Evolutionary conservation across 2,113 vertebrate genomes (phyloP), one percentile per base, ranked within the genome.

Genomic region (Mustelus asterias): DNA sequence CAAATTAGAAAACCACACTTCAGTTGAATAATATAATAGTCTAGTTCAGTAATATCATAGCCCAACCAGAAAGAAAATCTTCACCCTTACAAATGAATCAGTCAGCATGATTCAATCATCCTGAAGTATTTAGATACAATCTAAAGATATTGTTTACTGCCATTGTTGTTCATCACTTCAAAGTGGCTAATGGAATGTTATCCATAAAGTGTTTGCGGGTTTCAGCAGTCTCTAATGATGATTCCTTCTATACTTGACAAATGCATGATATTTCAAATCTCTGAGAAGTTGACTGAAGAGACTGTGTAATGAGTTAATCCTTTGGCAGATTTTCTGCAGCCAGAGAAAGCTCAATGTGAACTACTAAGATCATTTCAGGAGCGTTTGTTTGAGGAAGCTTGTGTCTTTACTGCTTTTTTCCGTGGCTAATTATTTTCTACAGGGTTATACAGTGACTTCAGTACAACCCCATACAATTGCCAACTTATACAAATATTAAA

Each of bases 261-360:
- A 72, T 90, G 70, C 97, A 97, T 97, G 98, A 98, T 96, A 97
- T 96, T 96, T 96, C 44, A 96, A 97, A 96, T 97, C 98, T 98
- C 98, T 98, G 97, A 98, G 98, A 98, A 98, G 98, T 98, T 98
- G 97, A 85, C 98, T 98, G 97, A 98, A 97, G 97, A 97, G 97
- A 97, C 97, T 0, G 54, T 60, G 83, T 90, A 63, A 16, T 83
- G 80, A 76, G 72, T 29, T 76, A 76, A 10, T 83, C 78, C 37
- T 89, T 60, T 90, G 54, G 58, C 33, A 33, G 10, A 33, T 41
- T 94, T 95, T 69, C 67, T 95, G 93, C n/a, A 94, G 93, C 2
- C 44, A 14, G 54, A 13, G 16, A 16, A 16, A 63, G 26, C 14
- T 65, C 58, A 65, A 37, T 83, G 33, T n/a, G 65, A 65, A 92